Percentiles rank a stretch among this genome's conserved stretches.
Evolutionary conservation across 2,797 vertebrate species (phyloP).

Genomic region (Rhodeus uyekii): DNA sequence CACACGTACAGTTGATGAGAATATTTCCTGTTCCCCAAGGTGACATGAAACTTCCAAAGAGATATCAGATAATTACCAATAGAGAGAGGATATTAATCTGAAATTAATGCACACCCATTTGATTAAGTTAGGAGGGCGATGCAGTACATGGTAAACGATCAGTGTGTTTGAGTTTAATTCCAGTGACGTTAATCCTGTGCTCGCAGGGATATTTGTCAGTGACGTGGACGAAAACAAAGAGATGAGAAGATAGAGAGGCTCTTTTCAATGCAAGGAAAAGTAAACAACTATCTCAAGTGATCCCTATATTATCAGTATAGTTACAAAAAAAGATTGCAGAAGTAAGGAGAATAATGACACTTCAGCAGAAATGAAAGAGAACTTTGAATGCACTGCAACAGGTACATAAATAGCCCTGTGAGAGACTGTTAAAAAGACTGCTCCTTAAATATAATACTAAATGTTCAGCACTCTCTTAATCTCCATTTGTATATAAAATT

Average conservation of each 20-base stretch:
- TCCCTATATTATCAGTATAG: conserved; percentile 35
- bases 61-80: conserved; percentile 73
- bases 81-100: conserved; percentile 69
- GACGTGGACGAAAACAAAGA: conserved; percentile 51
- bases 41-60: conserved; percentile 66
- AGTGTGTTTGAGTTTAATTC: conserved; percentile 70
- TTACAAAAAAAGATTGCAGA: conserved; percentile 31
- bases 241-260: conserved; percentile 52
- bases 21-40: conserved; percentile 63
- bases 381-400: conserved; percentile 46
- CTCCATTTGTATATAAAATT: background rate
- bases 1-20: conserved; percentile 59
- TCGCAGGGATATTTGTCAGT: conserved; percentile 57
- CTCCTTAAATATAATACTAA: background rate
- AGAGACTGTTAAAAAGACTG: conserved; percentile 11
- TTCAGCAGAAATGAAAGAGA: conserved; percentile 44
- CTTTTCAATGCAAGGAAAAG: conserved; percentile 41
- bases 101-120: conserved; percentile 69
- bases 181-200: conserved; percentile 66
- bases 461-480: background rate
- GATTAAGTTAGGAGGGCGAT: conserved; percentile 71
- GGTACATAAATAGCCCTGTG: conserved; percentile 46
- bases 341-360: conserved; percentile 36
- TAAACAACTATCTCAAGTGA: conserved; percentile 38
- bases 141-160: conserved; percentile 61